Percentiles rank a stretch among this genome's conserved stretches.
phyloP scores from a whole-genome alignment of 2,113 vertebrate genomes.

The Azemiops feae region DNA sequence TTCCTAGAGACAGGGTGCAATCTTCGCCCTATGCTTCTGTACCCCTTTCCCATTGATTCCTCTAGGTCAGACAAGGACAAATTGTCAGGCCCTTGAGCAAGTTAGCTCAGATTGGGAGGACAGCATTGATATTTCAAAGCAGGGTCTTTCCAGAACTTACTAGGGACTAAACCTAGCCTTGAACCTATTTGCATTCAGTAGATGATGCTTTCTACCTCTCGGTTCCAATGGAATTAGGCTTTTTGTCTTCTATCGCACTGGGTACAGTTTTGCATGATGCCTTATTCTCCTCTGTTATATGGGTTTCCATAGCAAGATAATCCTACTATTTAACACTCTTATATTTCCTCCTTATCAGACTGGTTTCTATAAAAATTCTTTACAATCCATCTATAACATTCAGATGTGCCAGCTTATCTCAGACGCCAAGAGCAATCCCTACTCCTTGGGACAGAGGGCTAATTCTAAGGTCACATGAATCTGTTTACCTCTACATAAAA shows the following conservation, averaged over 20 bases:
- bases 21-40: neutral
- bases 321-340: neutral
- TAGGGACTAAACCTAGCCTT: neutral
- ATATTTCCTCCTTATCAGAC: neutral
- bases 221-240: too few relatives aligned
- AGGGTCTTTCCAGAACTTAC: neutral
- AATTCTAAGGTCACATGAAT: neutral
- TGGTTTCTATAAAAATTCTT: neutral
- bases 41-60: neutral
- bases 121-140: neutral
- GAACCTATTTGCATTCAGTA: neutral
- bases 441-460: neutral
- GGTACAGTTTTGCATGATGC: neutral
- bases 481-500: neutral
- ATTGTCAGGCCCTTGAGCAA: neutral
- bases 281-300: neutral
- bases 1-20: neutral
- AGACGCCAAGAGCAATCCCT: neutral
- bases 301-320: neutral
- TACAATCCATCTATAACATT: neutral
- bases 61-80: neutral
- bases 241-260: neutral
- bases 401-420: neutral
- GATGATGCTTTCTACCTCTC: neutral
- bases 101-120: neutral